Evolutionary conservation across 2,797 vertebrate species (phyloP).

Genomic region (Microtus agrestis): DNA sequence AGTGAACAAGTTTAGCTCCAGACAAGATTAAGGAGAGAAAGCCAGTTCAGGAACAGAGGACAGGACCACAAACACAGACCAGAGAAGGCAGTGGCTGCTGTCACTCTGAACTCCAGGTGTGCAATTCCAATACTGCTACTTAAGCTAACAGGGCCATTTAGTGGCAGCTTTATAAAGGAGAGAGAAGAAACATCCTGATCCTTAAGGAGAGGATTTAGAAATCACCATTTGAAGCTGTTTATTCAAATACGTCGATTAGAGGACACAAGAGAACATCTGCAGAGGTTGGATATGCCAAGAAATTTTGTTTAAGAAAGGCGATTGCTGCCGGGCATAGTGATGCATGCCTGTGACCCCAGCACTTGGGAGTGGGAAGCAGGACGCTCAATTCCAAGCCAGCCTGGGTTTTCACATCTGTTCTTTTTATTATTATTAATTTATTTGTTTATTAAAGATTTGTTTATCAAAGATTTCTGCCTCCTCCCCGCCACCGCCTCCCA

Average conservation of each 20-base stretch:
- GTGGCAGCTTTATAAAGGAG: background rate
- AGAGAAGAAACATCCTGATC: background rate
- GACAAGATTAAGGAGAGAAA: background rate
- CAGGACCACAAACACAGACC: background rate
- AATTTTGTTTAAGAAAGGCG: constrained; percentile 42
- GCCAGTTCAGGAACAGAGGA: constrained; percentile 9
- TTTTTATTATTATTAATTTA: too few relatives aligned
- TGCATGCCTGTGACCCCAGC: too few relatives aligned
- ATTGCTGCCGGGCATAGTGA: background rate
- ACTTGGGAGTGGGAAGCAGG: background rate
- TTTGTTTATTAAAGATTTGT: too few relatives aligned
- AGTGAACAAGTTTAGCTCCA: background rate
- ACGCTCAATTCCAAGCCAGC: background rate
- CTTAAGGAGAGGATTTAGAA: constrained; percentile 9
- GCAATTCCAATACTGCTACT: background rate
- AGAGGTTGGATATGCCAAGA: background rate
- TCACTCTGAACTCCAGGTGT: background rate
- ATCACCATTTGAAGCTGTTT: background rate
- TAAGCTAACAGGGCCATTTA: background rate
- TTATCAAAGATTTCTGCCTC: too few relatives aligned
- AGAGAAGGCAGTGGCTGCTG: accelerated
- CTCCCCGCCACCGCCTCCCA: too few relatives aligned
- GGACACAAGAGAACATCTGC: background rate
- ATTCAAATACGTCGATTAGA: background rate
- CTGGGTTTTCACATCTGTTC: background rate